Evolutionary conservation across 2,888 invertebrate species (phyloP).

Genomic region (Dicyrtomina minuta): DNA sequence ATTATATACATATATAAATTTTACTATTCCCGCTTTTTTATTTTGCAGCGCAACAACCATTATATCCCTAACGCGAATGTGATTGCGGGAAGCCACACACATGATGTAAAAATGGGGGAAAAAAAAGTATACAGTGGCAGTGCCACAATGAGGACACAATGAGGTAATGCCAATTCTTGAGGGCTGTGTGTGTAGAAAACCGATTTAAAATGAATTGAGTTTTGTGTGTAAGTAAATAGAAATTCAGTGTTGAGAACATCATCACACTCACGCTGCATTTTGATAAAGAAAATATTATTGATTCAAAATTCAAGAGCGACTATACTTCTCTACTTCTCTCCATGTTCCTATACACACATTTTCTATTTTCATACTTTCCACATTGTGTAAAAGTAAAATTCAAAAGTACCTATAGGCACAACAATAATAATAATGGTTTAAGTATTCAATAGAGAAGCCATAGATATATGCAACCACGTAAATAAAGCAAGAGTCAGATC

Average conservation of each 20-base stretch:
- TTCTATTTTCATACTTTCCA: not conserved
- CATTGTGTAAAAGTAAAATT: not conserved
- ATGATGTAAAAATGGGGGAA: not conserved
- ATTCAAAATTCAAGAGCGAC: not conserved
- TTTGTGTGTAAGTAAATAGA: not conserved
- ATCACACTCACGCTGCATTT: not conserved
- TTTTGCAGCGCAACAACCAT: no score
- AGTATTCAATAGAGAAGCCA: no score
- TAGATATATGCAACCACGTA: no score
- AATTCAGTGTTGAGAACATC: no score
- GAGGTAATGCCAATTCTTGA: constrained; percentile 5
- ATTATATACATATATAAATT: no score
- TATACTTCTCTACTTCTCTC: not conserved
- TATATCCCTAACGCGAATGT: no score
- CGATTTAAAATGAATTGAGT: constrained; percentile 19
- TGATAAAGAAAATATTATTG: constrained; percentile 22
- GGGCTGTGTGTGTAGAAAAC: constrained; percentile 10
- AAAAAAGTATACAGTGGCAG: not conserved
- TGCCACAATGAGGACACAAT: not conserved
- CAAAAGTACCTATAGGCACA: no score
- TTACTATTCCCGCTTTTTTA: no score
- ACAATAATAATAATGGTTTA: no score
- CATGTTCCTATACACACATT: no score
- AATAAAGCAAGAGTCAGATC: no score
- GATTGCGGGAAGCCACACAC: constrained; percentile 22